Evolutionary conservation across 2,797 vertebrate genomes (phyloP).

Genomic region (Coregonus sp.): DNA sequence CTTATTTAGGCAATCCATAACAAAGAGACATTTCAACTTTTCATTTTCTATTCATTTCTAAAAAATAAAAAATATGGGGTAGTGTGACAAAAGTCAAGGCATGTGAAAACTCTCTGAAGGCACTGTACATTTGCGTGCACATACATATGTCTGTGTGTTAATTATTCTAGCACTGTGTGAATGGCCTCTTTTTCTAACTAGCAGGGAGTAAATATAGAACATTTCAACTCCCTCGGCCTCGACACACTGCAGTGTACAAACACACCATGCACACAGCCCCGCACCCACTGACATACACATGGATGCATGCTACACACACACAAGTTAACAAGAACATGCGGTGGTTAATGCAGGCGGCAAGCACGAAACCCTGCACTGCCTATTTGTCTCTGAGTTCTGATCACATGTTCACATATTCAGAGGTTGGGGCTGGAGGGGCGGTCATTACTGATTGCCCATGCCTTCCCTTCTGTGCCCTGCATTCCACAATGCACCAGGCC

Average conservation of each 20-base stretch:
- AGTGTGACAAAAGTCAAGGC: too few species aligned
- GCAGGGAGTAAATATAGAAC: constrained; percentile 65
- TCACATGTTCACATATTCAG: constrained; percentile 61
- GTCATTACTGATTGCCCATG: constrained; percentile 50
- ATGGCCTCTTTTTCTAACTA: constrained; percentile 41
- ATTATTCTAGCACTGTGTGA: constrained; percentile 61
- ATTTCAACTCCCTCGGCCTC: constrained; percentile 59
- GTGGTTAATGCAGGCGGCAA: constrained; percentile 50
- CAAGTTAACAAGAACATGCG: constrained; percentile 47
- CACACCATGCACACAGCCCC: constrained; percentile 60
- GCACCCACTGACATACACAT: constrained; percentile 52
- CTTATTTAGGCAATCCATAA: too few species aligned
- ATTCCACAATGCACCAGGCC: constrained; percentile 54
- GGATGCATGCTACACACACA: constrained; percentile 51
- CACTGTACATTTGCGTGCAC: too few species aligned
- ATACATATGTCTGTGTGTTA: constrained; percentile 55
- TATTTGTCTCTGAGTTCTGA: constrained; percentile 51
- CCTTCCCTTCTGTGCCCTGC: constrained; percentile 50
- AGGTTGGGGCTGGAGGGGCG: constrained; percentile 17
- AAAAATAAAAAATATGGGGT: too few species aligned
- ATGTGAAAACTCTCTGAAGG: too few species aligned
- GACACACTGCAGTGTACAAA: constrained; percentile 51
- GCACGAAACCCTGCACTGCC: constrained; percentile 51
- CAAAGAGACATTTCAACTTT: too few species aligned
- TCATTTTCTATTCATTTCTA: too few species aligned